Evolutionary conservation across 2,113 vertebrate genomes (phyloP).

Genomic region (Sinocyclocheilus grahami): DNA sequence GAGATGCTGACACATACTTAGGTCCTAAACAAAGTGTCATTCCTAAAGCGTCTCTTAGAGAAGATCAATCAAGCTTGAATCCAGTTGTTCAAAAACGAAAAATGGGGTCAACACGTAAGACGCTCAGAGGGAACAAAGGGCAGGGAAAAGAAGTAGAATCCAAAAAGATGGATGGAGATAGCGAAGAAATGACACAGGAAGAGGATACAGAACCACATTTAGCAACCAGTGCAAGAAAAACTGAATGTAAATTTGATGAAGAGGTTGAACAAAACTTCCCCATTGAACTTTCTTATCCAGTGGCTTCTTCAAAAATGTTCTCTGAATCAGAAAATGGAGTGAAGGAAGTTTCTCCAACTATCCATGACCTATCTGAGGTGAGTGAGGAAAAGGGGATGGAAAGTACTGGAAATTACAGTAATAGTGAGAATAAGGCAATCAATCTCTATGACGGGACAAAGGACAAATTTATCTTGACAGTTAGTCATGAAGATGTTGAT

Average conservation of each 20-base stretch:
- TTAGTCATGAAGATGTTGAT: not conserved
- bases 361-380: not conserved
- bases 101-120: constrained; percentile 18
- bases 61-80: not conserved
- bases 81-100: not conserved
- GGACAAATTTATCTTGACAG: not conserved
- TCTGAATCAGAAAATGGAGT: not conserved
- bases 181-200: not conserved
- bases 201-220: not conserved
- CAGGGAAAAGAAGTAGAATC: not conserved
- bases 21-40: not conserved
- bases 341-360: not conserved
- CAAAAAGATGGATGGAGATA: not conserved
- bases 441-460: not conserved
- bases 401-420: not conserved
- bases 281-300: not conserved
- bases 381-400: not conserved
- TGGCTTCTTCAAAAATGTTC: not conserved
- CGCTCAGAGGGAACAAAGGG: constrained; percentile 9
- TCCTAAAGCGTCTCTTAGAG: not conserved
- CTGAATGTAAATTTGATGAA: not conserved
- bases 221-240: not conserved
- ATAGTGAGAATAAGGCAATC: not conserved
- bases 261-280: not conserved
- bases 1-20: not conserved